These are phyloP conservation scores for Nomada ferruginata DNA, from an alignment of 2,888 invertebrate genomes.

Conservation along the genomic window DNA sequence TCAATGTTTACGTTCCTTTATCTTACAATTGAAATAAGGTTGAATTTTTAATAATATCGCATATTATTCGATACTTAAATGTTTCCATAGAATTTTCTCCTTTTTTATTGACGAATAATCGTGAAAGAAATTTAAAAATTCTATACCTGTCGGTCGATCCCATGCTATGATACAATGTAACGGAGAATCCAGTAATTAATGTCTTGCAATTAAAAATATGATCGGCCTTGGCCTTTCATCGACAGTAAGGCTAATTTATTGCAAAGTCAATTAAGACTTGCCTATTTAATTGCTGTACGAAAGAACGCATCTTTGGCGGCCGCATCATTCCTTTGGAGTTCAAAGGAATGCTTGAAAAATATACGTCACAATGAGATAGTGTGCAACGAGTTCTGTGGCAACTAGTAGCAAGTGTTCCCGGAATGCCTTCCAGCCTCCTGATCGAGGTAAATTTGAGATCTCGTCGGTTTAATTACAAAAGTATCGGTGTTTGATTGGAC, in stretches of 20 bases:
- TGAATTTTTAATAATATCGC: too few relatives aligned
- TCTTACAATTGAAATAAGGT: too few relatives aligned
- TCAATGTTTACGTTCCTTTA: too few relatives aligned
- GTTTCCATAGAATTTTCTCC: too few relatives aligned
- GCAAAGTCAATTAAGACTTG: not conserved
- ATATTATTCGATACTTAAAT: too few relatives aligned
- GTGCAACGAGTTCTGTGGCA: not conserved
- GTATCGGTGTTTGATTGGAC: not conserved
- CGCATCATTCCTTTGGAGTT: not conserved
- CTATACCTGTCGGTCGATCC: too few relatives aligned
- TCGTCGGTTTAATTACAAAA: conserved; percentile 2
- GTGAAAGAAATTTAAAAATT: too few relatives aligned
- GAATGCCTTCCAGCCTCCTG: not conserved
- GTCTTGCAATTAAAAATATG: not conserved
- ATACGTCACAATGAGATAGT: not conserved
- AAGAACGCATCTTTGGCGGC: not conserved
- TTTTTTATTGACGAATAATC: too few relatives aligned
- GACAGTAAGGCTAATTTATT: conserved; percentile 30
- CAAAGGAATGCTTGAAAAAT: not conserved
- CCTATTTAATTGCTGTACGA: not conserved
- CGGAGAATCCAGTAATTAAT: too few relatives aligned
- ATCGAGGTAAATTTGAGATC: conserved; percentile 19
- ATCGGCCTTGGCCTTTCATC: conserved; percentile 33
- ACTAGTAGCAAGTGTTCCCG: not conserved
- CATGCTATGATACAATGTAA: too few relatives aligned